Conservation (phyloP, 2,888 invertebrate genomes). For the Cosmia trapezina region DNA sequence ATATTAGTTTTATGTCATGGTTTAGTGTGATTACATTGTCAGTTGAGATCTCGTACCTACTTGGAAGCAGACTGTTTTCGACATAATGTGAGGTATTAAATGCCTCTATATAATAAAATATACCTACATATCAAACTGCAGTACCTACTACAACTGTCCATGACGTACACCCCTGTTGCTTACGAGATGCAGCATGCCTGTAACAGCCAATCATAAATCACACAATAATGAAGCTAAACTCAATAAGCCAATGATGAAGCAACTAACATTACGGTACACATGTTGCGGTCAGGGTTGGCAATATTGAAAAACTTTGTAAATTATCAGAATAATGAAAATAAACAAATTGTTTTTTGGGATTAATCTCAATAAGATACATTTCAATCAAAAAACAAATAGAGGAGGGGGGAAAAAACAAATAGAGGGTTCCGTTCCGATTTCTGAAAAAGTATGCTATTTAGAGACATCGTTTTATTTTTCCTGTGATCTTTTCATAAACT, state of each 20-base stretch:
- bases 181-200: constrained; percentile 54
- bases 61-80: neutral
- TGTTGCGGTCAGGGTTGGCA: constrained; percentile 45
- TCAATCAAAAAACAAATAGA: too few relatives aligned
- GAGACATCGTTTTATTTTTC: too few relatives aligned
- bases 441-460: too few relatives aligned
- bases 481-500: too few relatives aligned
- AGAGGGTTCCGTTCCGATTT: too few relatives aligned
- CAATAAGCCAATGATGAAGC: constrained; percentile 65
- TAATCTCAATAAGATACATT: too few relatives aligned
- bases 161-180: constrained; percentile 36
- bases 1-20: too few relatives aligned
- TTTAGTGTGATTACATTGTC: too few relatives aligned
- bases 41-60: neutral
- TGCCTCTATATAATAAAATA: too few relatives aligned
- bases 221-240: constrained; percentile 57
- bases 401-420: too few relatives aligned
- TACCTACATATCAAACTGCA: neutral
- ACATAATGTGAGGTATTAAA: too few relatives aligned
- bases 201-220: constrained; percentile 64
- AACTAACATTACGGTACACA: constrained; percentile 33
- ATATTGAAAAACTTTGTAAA: neutral
- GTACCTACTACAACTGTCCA: constrained; percentile 13
- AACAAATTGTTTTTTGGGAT: too few relatives aligned
- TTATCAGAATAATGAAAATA: neutral